These are phyloP conservation scores for Corythaixoides concolor DNA, from an alignment of 2,113 vertebrate genomes.

Conservation along the genomic window DNA sequence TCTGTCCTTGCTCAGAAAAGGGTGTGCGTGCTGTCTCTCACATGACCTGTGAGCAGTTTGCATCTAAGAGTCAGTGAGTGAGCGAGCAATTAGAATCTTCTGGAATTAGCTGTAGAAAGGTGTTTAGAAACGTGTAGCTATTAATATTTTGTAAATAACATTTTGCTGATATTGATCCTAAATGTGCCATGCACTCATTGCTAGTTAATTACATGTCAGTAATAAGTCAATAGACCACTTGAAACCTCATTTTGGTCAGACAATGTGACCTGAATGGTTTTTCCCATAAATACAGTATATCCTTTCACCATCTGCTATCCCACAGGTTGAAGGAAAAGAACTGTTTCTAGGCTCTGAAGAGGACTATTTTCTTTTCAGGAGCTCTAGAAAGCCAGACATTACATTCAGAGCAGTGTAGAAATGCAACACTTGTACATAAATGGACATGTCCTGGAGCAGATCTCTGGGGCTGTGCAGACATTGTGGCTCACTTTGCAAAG, in stretches of 20 bases:
- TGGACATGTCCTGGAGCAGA: background rate
- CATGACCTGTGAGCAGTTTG: background rate
- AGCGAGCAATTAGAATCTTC: background rate
- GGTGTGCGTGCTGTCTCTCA: background rate
- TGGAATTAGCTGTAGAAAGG: background rate
- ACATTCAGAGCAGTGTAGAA: background rate
- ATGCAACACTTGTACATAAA: background rate
- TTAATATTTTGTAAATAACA: background rate
- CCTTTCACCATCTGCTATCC: background rate
- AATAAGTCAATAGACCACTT: background rate
- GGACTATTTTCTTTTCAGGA: background rate
- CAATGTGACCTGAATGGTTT: background rate
- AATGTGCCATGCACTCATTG: background rate
- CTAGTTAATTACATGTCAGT: background rate
- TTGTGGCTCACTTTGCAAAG: background rate
- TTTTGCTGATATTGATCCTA: background rate
- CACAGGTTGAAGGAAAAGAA: background rate
- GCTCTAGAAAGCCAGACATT: rapidly evolving
- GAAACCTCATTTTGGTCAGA: background rate
- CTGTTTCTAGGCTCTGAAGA: background rate
- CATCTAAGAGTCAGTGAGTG: background rate
- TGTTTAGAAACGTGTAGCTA: background rate
- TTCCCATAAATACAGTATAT: background rate
- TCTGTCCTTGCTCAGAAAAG: background rate
- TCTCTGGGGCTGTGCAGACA: background rate